Conservation (phyloP, 2,113 vertebrate genomes). For the Burhinus bistriatus region DNA sequence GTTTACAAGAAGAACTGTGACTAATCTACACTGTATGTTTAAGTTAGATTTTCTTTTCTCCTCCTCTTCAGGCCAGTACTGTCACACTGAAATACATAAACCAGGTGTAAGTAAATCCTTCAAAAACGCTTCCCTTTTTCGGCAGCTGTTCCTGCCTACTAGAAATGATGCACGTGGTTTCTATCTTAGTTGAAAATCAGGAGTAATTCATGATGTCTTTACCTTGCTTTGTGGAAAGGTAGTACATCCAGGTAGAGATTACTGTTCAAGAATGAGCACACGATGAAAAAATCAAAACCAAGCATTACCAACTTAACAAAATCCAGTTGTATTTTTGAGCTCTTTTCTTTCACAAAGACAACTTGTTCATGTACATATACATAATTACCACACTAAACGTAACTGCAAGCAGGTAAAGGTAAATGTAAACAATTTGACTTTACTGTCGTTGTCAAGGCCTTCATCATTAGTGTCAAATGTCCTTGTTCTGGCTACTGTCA, state of each 20-base stretch:
- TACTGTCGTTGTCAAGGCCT: background rate
- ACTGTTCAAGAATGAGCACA: background rate
- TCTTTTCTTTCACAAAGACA: background rate
- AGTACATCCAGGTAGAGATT: background rate
- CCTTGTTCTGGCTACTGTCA: background rate
- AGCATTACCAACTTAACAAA: background rate
- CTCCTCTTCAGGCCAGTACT: background rate
- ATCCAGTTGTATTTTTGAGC: background rate
- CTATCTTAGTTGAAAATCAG: background rate
- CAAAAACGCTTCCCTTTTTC: background rate
- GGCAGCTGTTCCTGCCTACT: background rate
- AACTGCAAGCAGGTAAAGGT: background rate
- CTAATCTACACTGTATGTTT: fast-evolving
- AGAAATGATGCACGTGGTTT: background rate
- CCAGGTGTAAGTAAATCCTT: background rate
- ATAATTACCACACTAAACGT: background rate
- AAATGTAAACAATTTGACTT: background rate
- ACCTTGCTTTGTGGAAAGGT: background rate
- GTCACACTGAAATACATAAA: background rate
- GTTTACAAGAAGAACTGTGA: background rate
- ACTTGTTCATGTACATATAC: fast-evolving
- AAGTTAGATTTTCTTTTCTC: background rate
- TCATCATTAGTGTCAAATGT: background rate
- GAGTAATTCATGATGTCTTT: background rate
- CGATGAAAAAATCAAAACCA: background rate